Base-by-base conservation (phyloP, 2,113 vertebrate species). In the Ailurus styani region DNA sequence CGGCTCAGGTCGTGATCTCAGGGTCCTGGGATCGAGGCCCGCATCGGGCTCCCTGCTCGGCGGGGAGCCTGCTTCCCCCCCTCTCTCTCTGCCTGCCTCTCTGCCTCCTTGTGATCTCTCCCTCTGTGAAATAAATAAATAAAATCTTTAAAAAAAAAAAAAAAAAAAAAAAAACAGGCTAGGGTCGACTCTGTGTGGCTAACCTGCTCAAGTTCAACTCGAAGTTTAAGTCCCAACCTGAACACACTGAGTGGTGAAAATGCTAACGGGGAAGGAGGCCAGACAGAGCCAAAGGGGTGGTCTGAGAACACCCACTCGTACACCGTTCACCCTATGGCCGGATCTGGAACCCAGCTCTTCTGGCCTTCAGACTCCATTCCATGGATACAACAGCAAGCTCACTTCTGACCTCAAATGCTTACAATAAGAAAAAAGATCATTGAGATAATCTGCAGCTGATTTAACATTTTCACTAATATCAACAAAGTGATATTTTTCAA, bases 191-290 rank as follows among this genome's bases (percentile, higher is more conserved):
- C 47, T 84, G 70, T 91, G 84, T 77, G 68, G 82, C 78, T 86
- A 73, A 93, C 50, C 3, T 83, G 42, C 60, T 97, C 54, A 87
- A 96, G 73, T 79, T 84, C 66, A 79, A 52, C 87, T 90, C 23
- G 37, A 85, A 97, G 92, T 77, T 89, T 57, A 78, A 94, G 70
- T 57, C 62, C 37, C 29, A 29, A 92, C 31, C 55, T 34, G 42
- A 95, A 90, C 64, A 92, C 15, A 37, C 7, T 37, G 42, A 81
- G 57, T 47, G 40, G 52, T 42, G 3, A 92, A 96, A 95, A 93
- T 75, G 75, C 54, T 91, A 96, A 93, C 37, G 84, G 37, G 14
- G 45, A 55, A 87, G 45, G 88, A 95, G 37, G 23, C 75, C 25
- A 86, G 66, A 84, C n/a, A 90, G 57, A 45, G 92, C 79, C 79